phyloP scores from a whole-genome alignment of 2,797 vertebrate species.

The Xerus rutilus region DNA sequence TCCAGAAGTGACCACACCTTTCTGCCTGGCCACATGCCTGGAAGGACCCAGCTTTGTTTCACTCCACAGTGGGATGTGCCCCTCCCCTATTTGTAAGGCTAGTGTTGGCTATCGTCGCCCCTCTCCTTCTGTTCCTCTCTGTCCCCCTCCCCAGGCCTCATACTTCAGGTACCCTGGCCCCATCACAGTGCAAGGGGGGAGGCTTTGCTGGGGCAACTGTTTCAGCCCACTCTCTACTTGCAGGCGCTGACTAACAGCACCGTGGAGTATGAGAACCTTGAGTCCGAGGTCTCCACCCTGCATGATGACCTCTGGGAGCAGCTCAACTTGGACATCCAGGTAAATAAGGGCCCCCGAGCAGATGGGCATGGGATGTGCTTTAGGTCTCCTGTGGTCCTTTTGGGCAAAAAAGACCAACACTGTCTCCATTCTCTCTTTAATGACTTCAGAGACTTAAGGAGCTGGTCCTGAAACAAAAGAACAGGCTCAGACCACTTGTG shows the following conservation, averaged over 20 bases:
- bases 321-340: conserved; percentile 96
- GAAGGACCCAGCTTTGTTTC: neutral
- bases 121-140: neutral
- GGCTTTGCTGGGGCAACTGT: neutral
- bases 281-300: conserved; percentile 95
- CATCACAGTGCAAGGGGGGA: neutral
- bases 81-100: neutral
- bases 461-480: neutral
- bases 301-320: conserved; percentile 98
- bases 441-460: neutral
- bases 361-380: rapidly evolving
- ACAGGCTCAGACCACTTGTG: neutral
- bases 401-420: neutral
- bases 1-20: no score
- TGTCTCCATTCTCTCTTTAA: neutral
- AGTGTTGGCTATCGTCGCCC: neutral
- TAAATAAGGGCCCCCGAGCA: conserved; percentile 74
- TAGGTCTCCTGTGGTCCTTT: neutral
- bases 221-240: neutral
- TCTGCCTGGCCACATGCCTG: rapidly evolving
- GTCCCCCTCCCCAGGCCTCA: neutral
- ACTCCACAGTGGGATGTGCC: neutral
- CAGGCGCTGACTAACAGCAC: conserved; percentile 94
- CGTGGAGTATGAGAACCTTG: conserved; percentile 94
- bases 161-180: neutral